Evolutionary conservation across 2,113 vertebrate species (phyloP), one percentile per base, ranked within the genome.

Genomic region (Mesembrinibis cayennensis): DNA sequence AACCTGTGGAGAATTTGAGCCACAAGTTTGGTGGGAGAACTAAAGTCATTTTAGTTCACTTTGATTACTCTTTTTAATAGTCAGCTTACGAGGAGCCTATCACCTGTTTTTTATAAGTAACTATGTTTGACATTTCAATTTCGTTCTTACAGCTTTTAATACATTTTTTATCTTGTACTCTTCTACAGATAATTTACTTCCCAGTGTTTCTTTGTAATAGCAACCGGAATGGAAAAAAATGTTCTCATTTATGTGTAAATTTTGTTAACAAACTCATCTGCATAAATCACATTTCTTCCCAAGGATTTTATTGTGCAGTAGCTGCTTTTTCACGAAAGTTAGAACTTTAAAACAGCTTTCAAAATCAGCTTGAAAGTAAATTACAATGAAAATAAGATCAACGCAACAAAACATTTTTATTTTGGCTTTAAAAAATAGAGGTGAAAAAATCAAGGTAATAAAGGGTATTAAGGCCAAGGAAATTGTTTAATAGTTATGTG

Each of bases 191-290:
- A 98, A 98, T 98, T 98, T 98, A 98, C 96, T 97, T 98, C 89
- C 80, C 85, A 94, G 89, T 96, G 95, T 98, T 98, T 98, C 92
- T 93, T 95, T 97, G 95, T 97, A 98, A 98, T 97, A 98, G 96
- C 91, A 98, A 95, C 87, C 2, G n/a, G 90, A 92, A 97, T 97
- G 93, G 96, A 96, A 97, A 97, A 96, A 97, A 97, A 92, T 82
- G 96, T 98, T 97, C 95, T 98, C 97, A 97, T 98, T 98, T 98
- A 97, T 98, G 98, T 98, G 98, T 97, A 98, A 98, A 98, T 98
- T 98, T 95, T 97, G 94, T 98, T 98, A 98, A 97, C 95, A 94
- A 94, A 96, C 47, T 90, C 77, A 96, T 98, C 94, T 98, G 79
- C 98, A 98, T 98, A 97, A 95, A 97, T 97, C 93, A 73, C 86